Conservation (phyloP, 2,797 vertebrate genomes). For the Myotis myotis region DNA sequence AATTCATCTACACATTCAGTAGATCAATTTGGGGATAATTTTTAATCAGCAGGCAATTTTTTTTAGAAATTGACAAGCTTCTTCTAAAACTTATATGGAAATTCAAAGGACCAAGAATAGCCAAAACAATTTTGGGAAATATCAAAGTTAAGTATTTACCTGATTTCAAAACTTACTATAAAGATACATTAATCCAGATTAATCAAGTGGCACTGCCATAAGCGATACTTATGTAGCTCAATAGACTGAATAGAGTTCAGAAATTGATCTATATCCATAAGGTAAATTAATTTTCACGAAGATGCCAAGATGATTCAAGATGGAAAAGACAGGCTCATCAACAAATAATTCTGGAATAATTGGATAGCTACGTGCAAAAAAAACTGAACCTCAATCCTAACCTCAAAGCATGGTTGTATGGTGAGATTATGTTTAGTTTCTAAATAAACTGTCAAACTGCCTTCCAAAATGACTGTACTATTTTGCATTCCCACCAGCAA, state of each 20-base stretch:
- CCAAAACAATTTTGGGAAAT: neutral
- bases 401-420: neutral
- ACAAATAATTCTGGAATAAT: neutral
- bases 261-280: neutral
- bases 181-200: neutral
- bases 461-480: neutral
- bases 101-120: neutral
- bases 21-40: neutral
- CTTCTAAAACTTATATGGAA: neutral
- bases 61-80: neutral
- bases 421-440: neutral
- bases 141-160: neutral
- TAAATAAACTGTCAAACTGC: neutral
- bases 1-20: neutral
- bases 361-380: neutral
- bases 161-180: neutral
- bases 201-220: neutral
- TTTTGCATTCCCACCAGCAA: neutral
- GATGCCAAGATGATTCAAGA: neutral
- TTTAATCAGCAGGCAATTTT: neutral
- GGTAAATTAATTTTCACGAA: conserved; percentile 14
- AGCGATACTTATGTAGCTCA: neutral
- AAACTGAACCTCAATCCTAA: neutral
- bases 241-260: neutral
- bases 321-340: neutral